Percentiles rank a stretch among this genome's conserved stretches.
Evolutionary conservation across 2,888 invertebrate species (phyloP).

Genomic region (Oxycera nigricornis): DNA sequence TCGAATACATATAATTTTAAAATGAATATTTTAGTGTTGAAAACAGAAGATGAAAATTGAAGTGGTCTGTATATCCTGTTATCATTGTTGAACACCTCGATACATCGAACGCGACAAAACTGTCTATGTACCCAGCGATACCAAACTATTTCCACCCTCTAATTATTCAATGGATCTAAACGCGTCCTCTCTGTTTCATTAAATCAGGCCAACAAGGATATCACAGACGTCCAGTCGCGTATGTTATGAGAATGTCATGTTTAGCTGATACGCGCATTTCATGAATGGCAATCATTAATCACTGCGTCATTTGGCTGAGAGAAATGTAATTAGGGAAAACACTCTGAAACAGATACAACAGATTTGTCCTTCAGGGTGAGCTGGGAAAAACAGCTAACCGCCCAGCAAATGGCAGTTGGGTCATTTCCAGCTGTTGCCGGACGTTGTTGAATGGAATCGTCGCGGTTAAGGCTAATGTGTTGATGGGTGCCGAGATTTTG

Average conservation of each 20-base stretch:
- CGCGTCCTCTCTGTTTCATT: too few relatives aligned
- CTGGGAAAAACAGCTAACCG: background rate
- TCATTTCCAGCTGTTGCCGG: background rate
- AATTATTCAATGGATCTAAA: too few relatives aligned
- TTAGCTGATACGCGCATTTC: constrained; percentile 16
- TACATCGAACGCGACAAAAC: too few relatives aligned
- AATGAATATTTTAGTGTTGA: too few relatives aligned
- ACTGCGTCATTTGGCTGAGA: constrained; percentile 51
- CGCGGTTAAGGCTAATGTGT: constrained; percentile 16
- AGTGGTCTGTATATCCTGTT: too few relatives aligned
- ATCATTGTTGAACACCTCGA: too few relatives aligned
- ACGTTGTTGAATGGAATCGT: constrained; percentile 16
- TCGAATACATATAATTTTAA: too few relatives aligned
- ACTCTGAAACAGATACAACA: constrained; percentile 1
- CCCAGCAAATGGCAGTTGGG: background rate
- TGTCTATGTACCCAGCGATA: too few relatives aligned
- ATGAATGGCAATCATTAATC: constrained; percentile 48
- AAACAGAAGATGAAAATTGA: too few relatives aligned
- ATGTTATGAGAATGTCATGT: constrained; percentile 23
- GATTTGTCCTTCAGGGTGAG: background rate
- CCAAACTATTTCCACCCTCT: too few relatives aligned
- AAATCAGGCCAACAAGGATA: constrained; percentile 1
- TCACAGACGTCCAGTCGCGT: constrained; percentile 9
- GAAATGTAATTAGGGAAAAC: constrained; percentile 51
- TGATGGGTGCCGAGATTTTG: background rate